Evolutionary conservation across 2,113 vertebrate species (phyloP).

Genomic region (Candoia aspera): DNA sequence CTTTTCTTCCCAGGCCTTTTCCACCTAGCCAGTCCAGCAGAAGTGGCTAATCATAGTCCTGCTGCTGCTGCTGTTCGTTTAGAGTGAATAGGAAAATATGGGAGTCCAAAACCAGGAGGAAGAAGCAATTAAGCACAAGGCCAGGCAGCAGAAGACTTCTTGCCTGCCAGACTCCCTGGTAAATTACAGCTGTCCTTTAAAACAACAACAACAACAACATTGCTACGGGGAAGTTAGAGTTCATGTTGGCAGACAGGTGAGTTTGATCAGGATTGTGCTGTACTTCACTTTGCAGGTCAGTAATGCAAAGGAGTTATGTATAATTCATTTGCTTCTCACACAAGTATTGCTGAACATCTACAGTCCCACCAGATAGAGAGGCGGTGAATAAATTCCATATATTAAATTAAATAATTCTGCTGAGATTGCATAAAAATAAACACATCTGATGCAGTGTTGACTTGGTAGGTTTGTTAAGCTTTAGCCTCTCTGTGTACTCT

Average conservation of each 20-base stretch:
- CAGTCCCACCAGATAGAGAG: not conserved
- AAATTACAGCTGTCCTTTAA: not conserved
- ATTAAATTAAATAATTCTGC: not conserved
- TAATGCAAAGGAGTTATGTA: not conserved
- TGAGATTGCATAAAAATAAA: not conserved
- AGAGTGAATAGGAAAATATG: not conserved
- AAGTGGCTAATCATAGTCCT: not conserved
- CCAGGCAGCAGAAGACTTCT: not conserved
- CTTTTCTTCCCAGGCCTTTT: not conserved
- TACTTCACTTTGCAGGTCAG: not conserved
- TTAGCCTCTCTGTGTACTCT: not conserved
- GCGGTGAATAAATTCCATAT: not conserved
- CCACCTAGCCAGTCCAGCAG: not conserved
- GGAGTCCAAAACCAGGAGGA: not conserved
- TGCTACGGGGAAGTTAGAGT: not conserved
- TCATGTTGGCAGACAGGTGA: not conserved
- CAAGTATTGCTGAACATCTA: not conserved
- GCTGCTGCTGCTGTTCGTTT: not conserved
- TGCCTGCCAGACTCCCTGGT: not conserved
- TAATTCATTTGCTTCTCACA: not conserved
- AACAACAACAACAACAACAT: not conserved
- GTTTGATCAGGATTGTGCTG: not conserved
- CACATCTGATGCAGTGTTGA: not conserved
- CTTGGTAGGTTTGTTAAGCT: not conserved
- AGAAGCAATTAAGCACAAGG: not conserved